Evolutionary conservation across 2,113 vertebrate species (phyloP).

Genomic region (Nestor notabilis): DNA sequence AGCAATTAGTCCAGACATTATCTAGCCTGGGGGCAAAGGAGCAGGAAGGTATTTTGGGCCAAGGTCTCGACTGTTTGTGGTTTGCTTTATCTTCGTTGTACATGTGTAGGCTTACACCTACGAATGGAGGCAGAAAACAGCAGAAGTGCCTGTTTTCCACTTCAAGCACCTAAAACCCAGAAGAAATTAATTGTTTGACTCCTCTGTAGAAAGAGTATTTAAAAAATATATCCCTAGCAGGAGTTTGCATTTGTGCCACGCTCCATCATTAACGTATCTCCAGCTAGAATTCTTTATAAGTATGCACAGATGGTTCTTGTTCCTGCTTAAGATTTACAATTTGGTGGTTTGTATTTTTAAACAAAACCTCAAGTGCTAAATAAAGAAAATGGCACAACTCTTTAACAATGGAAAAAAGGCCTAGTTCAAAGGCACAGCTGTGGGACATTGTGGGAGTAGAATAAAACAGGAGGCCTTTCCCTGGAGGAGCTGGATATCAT

Average conservation of each 20-base stretch:
- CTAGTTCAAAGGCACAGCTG: slow-evolving; percentile 41
- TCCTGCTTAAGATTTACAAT: slow-evolving; percentile 33
- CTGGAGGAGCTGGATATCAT: not conserved
- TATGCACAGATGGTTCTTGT: slow-evolving; percentile 15
- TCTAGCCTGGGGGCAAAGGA: not conserved
- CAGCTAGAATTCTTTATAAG: not conserved
- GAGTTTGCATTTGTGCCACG: not conserved
- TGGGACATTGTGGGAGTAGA: not conserved
- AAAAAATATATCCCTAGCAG: not conserved
- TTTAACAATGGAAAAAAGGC: not conserved
- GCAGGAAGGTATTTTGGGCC: not conserved
- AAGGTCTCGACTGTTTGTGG: not conserved
- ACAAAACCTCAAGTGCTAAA: slow-evolving; percentile 27
- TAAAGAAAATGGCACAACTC: slow-evolving; percentile 24
- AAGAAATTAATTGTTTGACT: not conserved
- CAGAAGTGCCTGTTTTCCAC: not conserved
- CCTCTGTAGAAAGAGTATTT: not conserved
- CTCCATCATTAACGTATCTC: not conserved
- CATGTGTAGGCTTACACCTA: not conserved
- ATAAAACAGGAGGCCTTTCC: not conserved
- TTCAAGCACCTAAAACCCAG: not conserved
- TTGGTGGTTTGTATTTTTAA: slow-evolving; percentile 5
- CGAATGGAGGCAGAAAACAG: not conserved
- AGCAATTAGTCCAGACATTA: not conserved
- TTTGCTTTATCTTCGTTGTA: not conserved